Evolutionary conservation across 2,888 invertebrate species (phyloP).

Genomic region (Dynastes grantii): DNA sequence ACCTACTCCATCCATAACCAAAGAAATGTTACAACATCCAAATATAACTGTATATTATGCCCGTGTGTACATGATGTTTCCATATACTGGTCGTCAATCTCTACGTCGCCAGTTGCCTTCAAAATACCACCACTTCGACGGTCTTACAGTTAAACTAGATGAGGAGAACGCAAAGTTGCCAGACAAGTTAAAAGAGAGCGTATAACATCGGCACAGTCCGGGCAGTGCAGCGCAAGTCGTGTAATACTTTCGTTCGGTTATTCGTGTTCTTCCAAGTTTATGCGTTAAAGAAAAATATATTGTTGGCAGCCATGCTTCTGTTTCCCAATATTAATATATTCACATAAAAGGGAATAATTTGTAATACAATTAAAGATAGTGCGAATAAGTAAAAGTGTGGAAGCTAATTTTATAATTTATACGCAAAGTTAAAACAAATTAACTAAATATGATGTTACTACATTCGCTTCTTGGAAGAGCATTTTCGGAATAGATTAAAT

Average conservation of each 20-base stretch:
- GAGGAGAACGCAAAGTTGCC: constrained; percentile 60
- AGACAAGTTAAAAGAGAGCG: constrained; percentile 60
- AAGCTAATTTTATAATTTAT: not conserved
- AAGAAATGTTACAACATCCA: constrained; percentile 8
- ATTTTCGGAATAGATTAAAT: not conserved
- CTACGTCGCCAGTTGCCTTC: constrained; percentile 27
- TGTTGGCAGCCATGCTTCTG: constrained; percentile 49
- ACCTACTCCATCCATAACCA: not conserved
- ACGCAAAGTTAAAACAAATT: not conserved
- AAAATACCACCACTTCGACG: constrained; percentile 53
- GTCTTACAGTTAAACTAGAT: constrained; percentile 59
- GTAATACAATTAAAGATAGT: not conserved
- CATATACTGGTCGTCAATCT: constrained; percentile 30
- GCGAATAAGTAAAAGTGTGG: not conserved
- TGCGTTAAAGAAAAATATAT: constrained; percentile 14
- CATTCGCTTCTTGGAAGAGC: not conserved
- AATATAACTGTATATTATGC: not conserved
- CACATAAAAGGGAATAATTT: constrained; percentile 2
- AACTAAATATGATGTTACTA: constrained; percentile 2
- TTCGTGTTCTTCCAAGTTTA: constrained; percentile 35
- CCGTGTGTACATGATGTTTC: constrained; percentile 19
- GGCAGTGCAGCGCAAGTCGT: constrained; percentile 26
- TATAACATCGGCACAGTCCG: constrained; percentile 52
- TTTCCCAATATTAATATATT: constrained; percentile 32
- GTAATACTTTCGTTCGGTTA: not conserved